Evolutionary conservation across 2,888 invertebrate species (phyloP).

Genomic region (Brachyopa scutellaris): DNA sequence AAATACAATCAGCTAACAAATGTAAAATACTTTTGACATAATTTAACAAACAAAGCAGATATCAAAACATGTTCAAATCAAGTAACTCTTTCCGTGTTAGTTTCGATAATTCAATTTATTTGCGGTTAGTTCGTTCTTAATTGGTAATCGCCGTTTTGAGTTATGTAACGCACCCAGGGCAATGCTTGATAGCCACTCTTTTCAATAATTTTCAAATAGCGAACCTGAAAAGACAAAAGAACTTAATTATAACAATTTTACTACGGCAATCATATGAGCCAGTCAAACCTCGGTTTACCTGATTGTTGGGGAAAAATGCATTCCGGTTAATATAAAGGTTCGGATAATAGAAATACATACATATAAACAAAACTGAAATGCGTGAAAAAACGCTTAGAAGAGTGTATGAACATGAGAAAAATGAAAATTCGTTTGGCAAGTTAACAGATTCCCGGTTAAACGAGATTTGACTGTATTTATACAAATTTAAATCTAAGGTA

Average conservation of each 20-base stretch:
- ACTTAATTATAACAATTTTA: not conserved
- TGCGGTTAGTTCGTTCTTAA: constrained; percentile 91
- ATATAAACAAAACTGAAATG: not conserved
- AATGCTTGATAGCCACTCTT: constrained; percentile 99
- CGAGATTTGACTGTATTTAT: too few relatives aligned
- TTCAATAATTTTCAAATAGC: constrained; percentile 98
- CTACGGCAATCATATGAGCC: too few relatives aligned
- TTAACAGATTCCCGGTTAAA: too few relatives aligned
- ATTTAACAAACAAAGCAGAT: too few relatives aligned
- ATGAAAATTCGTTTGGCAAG: too few relatives aligned
- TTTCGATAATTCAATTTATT: not conserved
- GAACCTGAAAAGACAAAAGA: constrained; percentile 82
- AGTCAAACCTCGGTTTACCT: too few relatives aligned
- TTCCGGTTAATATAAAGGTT: too few relatives aligned
- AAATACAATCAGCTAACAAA: too few relatives aligned
- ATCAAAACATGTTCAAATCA: not conserved
- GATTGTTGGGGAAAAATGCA: too few relatives aligned
- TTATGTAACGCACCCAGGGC: constrained; percentile 99
- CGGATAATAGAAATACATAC: too few relatives aligned
- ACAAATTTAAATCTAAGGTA: too few relatives aligned
- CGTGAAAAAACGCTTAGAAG: too few relatives aligned
- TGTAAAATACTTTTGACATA: not conserved
- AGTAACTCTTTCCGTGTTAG: not conserved
- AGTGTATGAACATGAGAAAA: not conserved
- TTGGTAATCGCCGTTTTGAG: constrained; percentile 99